Evolutionary conservation across 2,113 vertebrate genomes (phyloP), one percentile per base, ranked within the genome.

Genomic region (Perca fluviatilis): DNA sequence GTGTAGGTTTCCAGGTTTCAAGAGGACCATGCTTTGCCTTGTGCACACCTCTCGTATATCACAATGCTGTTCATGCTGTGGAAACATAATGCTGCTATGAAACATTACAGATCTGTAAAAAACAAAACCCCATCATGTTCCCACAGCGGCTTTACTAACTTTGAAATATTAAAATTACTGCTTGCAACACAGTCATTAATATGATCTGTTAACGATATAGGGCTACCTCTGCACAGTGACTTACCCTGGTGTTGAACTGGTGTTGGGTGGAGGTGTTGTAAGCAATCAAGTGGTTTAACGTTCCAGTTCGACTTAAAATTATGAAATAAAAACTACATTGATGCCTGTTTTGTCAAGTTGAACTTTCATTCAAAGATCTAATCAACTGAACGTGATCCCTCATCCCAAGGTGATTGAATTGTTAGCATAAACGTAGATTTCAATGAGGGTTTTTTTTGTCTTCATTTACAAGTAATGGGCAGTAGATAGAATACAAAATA

Each of bases 161-260:
- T 70, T 11, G 27, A 36, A 57, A 40, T 61, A 66, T 11, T 43
- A 14, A 66, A 76, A 43, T n/a, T 33, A 51, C 75, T 69, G 47
- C 76, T 73, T 85, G 72, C 71, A 72, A 58, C 61, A 61, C n/a
- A 46, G 40, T 69, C 49, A 57, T 36, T 51, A 78, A 27, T 21
- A 47, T 27, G 19, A 69, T 80, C 33, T 71, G 21, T 75, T 84
- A 75, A 73, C 51, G 27, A 27, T 2, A 43, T 43, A 11, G 40
- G 40, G 47, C 88, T 90, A 88, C 81, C 70, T 88, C 84, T 76
- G 67, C 58, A 53, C 60, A 19, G 14, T 63, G 54, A 64, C 79
- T 9, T 2, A 64, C 46, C 25, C 25, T 71, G 18, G 6, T 33
- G 25, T 61, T 43, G 7, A 33, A n/a, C 12, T 25, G 1, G 19